Percentiles rank a stretch among this genome's conserved stretches.
These are phyloP conservation scores for Platyscapa corneri DNA, from an alignment of 1,140 invertebrate genomes.

Conservation along the genomic window DNA sequence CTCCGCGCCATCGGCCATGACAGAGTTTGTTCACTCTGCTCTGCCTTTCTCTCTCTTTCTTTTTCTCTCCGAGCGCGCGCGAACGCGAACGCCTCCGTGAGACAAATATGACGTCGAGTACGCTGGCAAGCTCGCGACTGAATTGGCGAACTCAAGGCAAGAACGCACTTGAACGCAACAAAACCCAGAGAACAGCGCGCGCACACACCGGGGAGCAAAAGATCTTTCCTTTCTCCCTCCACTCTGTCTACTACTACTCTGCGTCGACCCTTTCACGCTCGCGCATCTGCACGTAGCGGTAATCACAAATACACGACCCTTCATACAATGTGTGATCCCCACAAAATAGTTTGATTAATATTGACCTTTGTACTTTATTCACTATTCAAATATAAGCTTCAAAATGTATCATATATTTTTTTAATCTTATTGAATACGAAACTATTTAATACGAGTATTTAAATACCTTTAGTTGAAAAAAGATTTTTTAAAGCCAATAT, in stretches of 20 bases:
- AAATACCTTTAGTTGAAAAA: too few relatives aligned
- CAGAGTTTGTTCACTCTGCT: neutral
- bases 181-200: neutral
- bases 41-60: neutral
- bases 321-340: neutral
- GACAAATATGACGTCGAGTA: neutral
- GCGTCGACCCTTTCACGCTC: neutral
- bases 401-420: neutral
- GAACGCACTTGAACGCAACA: constrained; percentile 7
- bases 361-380: neutral
- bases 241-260: neutral
- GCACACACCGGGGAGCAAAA: neutral
- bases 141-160: neutral
- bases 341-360: neutral
- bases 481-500: too few relatives aligned
- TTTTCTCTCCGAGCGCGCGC: neutral
- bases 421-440: too few relatives aligned
- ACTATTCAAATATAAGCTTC: neutral
- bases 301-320: too few relatives aligned
- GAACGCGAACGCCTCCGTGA: neutral
- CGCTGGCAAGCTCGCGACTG: constrained; percentile 13
- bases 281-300: too few relatives aligned
- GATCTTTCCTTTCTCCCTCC: neutral
- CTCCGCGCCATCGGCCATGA: constrained; percentile 24
- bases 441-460: too few relatives aligned